A percentile compares a stretch with the other conserved stretches of the same genome.
Conservation (phyloP, 2,888 invertebrate genomes). For the Emmelina monodactyla region DNA sequence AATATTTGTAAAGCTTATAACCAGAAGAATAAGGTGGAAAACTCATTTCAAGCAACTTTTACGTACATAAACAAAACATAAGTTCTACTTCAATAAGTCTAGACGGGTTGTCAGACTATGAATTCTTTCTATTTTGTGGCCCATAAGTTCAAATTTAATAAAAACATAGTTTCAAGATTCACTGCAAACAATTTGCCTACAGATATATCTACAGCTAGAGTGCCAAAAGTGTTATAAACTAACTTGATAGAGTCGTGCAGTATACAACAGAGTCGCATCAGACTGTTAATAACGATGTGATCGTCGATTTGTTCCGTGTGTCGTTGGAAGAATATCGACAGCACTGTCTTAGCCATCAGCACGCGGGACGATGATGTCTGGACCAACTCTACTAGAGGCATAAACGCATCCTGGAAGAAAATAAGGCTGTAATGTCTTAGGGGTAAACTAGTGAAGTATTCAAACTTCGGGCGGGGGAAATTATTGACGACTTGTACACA, state of each 20-base stretch:
- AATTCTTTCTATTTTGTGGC: too few relatives aligned
- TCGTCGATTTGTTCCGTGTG: constrained; percentile 70
- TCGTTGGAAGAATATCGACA: constrained; percentile 69
- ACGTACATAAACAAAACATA: neutral
- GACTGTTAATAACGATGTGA: constrained; percentile 85
- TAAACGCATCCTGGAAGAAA: constrained; percentile 78
- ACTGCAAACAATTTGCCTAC: neutral
- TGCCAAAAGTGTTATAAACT: too few relatives aligned
- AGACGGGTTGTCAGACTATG: too few relatives aligned
- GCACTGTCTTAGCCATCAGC: constrained; percentile 82
- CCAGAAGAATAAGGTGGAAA: neutral
- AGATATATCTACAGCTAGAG: too few relatives aligned
- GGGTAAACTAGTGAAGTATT: too few relatives aligned
- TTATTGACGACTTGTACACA: too few relatives aligned
- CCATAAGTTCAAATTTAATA: too few relatives aligned
- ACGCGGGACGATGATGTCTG: constrained; percentile 85
- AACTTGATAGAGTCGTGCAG: constrained; percentile 95
- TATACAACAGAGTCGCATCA: constrained; percentile 88
- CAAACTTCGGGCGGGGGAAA: too few relatives aligned
- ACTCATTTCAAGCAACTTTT: neutral
- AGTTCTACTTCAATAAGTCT: neutral
- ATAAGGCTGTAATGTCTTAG: too few relatives aligned
- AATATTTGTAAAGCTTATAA: too few relatives aligned
- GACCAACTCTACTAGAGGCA: constrained; percentile 89
- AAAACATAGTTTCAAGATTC: neutral